Evolutionary conservation across 2,888 invertebrate genomes (phyloP).

Genomic region (Andrena marginata): DNA sequence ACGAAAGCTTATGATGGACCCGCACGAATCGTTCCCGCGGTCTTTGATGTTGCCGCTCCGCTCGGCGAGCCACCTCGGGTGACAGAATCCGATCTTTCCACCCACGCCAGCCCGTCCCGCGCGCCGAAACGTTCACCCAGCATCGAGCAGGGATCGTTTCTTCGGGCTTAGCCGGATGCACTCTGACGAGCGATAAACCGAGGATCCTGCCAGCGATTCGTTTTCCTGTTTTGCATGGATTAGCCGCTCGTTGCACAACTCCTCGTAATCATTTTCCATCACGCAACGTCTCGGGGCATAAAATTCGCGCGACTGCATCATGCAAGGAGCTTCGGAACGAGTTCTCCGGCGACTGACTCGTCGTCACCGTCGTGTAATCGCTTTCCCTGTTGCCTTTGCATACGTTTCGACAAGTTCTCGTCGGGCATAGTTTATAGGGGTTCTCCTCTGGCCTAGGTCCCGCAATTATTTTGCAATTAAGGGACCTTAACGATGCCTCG

Average conservation of each 20-base stretch:
- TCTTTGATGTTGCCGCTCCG: slow-evolving; percentile 83
- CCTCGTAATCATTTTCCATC: slow-evolving; percentile 50
- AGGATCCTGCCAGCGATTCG: slow-evolving; percentile 23
- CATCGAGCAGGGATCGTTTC: background rate
- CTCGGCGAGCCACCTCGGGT: slow-evolving; percentile 72
- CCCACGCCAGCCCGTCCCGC: slow-evolving; percentile 22
- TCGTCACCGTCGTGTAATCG: background rate
- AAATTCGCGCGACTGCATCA: slow-evolving; percentile 1
- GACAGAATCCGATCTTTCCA: slow-evolving; percentile 69
- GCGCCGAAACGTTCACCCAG: slow-evolving; percentile 26
- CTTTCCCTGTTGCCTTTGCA: slow-evolving; percentile 15
- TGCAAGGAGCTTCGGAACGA: slow-evolving; percentile 3
- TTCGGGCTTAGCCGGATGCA: slow-evolving; percentile 30
- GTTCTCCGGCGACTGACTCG: slow-evolving; percentile 16
- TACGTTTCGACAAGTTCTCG: slow-evolving; percentile 28
- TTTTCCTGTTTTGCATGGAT: slow-evolving; percentile 57
- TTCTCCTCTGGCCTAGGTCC: background rate
- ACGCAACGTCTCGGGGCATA: slow-evolving; percentile 29
- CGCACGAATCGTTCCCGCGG: slow-evolving; percentile 79
- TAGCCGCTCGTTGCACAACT: slow-evolving; percentile 44
- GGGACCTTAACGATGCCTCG: slow-evolving; percentile 32
- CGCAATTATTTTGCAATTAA: slow-evolving; percentile 50
- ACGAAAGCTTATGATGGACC: slow-evolving; percentile 83
- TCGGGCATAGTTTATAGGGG: background rate
- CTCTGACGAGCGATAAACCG: slow-evolving; percentile 48